Percentiles rank a stretch among this genome's conserved stretches.
phyloP scores from a whole-genome alignment of 2,113 vertebrate species.

The Mola mola region DNA sequence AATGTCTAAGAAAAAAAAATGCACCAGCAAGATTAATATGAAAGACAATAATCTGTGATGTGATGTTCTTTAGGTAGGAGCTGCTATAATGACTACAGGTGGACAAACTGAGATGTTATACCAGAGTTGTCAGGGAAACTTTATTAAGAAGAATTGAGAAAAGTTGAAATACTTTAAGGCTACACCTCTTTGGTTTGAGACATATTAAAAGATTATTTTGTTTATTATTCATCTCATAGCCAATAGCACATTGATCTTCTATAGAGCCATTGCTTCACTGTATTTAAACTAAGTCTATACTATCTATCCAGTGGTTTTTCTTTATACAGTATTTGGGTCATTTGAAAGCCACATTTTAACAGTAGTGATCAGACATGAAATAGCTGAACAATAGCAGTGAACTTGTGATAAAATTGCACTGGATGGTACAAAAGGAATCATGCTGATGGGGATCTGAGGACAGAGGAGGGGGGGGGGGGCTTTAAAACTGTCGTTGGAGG shows the following conservation, averaged over 20 bases:
- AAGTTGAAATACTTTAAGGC: not conserved
- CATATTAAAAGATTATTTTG: not conserved
- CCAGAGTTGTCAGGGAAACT: not conserved
- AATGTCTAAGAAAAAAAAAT: not conserved
- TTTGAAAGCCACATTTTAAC: slow-evolving; percentile 13
- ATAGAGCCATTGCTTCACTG: not conserved
- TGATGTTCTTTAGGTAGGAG: not conserved
- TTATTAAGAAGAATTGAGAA: not conserved
- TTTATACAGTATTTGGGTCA: slow-evolving; percentile 42
- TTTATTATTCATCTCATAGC: not conserved
- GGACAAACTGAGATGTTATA: not conserved
- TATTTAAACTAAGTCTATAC: not conserved
- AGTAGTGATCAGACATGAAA: not conserved
- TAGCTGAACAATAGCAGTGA: slow-evolving; percentile 42
- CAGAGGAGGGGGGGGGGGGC: not conserved
- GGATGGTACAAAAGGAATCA: slow-evolving; percentile 24
- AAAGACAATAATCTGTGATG: not conserved
- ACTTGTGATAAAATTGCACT: slow-evolving; percentile 45
- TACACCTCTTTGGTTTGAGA: not conserved
- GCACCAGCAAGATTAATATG: slow-evolving; percentile 21
- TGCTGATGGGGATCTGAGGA: slow-evolving; percentile 18
- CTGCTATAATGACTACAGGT: not conserved
- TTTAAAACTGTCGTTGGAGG: slow-evolving; percentile 6
- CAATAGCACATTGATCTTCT: not conserved
- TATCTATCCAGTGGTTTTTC: slow-evolving; percentile 13